A percentile compares a stretch with the other conserved stretches of the same genome.
Conservation (phyloP, 2,113 vertebrate species). For the Probosciger aterrimus region DNA sequence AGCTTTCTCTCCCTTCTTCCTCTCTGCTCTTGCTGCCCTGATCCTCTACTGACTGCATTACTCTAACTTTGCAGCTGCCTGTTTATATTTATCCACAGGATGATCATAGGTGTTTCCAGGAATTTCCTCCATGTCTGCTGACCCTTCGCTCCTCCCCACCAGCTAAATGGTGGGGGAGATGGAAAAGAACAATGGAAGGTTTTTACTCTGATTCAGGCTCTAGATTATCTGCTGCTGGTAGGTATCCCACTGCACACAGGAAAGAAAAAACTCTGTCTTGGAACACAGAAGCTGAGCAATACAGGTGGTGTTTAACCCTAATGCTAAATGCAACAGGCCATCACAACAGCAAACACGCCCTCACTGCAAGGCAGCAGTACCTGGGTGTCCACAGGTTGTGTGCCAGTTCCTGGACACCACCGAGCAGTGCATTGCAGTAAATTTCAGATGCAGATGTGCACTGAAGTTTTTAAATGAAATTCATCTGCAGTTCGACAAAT, state of each 20-base stretch:
- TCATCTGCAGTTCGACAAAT: neutral
- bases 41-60: neutral
- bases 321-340: rapidly evolving
- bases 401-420: neutral
- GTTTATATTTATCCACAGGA: neutral
- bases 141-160: neutral
- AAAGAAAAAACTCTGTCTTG: neutral
- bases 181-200: neutral
- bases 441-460: neutral
- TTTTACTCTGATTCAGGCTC: neutral
- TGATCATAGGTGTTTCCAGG: neutral
- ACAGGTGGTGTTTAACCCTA: neutral
- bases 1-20: neutral
- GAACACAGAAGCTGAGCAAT: neutral
- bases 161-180: neutral
- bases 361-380: rapidly evolving
- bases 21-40: neutral
- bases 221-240: neutral
- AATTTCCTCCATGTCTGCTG: neutral
- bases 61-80: neutral
- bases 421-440: neutral
- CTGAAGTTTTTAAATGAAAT: neutral
- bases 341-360: neutral
- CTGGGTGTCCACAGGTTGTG: rapidly evolving
- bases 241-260: neutral